These are phyloP conservation scores for Neodiprion fabricii DNA, from an alignment of 1,140 invertebrate species.

Conservation along the genomic window DNA sequence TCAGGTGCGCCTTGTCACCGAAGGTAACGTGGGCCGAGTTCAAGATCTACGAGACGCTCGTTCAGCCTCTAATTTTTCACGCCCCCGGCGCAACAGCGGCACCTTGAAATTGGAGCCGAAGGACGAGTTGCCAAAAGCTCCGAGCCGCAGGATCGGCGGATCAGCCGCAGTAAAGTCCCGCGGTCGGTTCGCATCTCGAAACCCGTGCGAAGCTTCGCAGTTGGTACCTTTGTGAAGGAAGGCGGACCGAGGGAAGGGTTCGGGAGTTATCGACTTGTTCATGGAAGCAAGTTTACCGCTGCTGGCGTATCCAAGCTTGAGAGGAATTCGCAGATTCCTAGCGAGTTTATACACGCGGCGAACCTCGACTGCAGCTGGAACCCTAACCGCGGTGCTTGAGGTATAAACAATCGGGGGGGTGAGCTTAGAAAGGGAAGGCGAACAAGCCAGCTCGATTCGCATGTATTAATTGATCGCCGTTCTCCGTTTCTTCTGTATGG, in stretches of 20 bases:
- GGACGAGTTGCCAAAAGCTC: too few species aligned
- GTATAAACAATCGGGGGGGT: background rate
- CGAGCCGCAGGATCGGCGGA: too few species aligned
- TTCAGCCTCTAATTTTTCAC: background rate
- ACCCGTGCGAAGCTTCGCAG: too few species aligned
- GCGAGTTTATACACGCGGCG: background rate
- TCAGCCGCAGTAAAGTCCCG: too few species aligned
- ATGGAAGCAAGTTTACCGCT: conserved; percentile 1
- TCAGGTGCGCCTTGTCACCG: background rate
- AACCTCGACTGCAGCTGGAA: background rate
- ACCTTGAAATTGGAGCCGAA: too few species aligned
- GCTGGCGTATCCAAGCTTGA: background rate
- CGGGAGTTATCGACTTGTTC: background rate
- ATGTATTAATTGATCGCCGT: background rate
- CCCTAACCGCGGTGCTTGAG: background rate
- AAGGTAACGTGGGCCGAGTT: conserved; percentile 1
- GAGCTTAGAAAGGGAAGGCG: background rate
- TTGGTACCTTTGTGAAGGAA: background rate
- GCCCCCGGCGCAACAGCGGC: background rate
- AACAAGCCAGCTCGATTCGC: background rate
- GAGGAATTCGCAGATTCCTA: background rate
- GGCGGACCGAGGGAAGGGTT: background rate
- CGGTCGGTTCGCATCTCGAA: too few species aligned
- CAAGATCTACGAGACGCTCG: background rate
- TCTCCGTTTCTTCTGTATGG: too few species aligned